These are phyloP conservation scores for Taenioides sp. DNA, from an alignment of 2,797 vertebrate genomes.

Conservation along the genomic window DNA sequence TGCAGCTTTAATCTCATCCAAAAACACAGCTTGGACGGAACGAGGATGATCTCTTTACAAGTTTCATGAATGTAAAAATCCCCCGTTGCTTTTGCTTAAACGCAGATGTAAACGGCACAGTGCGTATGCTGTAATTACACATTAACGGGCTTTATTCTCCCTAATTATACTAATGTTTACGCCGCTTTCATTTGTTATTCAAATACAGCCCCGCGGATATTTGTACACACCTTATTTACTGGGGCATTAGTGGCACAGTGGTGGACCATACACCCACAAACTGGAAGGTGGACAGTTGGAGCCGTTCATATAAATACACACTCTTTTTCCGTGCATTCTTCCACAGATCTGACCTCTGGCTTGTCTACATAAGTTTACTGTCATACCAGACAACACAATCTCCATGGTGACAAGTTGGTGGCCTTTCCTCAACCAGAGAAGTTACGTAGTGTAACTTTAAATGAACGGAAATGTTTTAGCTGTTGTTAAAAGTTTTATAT, in stretches of 20 bases:
- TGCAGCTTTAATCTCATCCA: background rate
- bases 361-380: too few relatives aligned
- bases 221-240: background rate
- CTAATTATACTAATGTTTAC: slow-evolving; percentile 44
- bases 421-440: too few relatives aligned
- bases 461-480: too few relatives aligned
- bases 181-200: slow-evolving; percentile 37
- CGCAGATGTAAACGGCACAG: slow-evolving; percentile 34
- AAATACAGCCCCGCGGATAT: slow-evolving; percentile 17
- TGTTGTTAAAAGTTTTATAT: too few relatives aligned
- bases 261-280: background rate
- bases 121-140: slow-evolving; percentile 42
- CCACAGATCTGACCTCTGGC: too few relatives aligned
- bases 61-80: slow-evolving; percentile 14
- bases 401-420: too few relatives aligned
- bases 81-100: slow-evolving; percentile 24
- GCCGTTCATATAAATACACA: too few relatives aligned
- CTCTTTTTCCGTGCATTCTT: too few relatives aligned
- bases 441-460: too few relatives aligned
- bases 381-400: too few relatives aligned
- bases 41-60: slow-evolving; percentile 22
- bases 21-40: background rate
- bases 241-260: background rate
- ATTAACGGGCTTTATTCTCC: slow-evolving; percentile 40
- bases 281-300: too few relatives aligned